These are phyloP conservation scores for Dolichoris vasculosae DNA, from an alignment of 1,140 invertebrate genomes.

Conservation along the genomic window DNA sequence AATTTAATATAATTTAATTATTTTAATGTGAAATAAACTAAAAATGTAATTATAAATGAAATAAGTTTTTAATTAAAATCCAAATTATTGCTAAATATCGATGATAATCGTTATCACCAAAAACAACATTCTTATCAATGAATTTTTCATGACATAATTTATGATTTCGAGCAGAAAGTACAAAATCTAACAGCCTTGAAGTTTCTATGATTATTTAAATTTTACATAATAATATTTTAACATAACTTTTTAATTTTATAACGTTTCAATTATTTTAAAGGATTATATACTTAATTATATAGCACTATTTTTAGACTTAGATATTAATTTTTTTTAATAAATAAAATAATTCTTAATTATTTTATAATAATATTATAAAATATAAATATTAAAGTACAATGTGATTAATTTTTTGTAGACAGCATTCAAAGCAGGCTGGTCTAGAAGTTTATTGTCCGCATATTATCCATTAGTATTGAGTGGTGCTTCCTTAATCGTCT, in stretches of 20 bases:
- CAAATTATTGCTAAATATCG: neutral
- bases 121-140: neutral
- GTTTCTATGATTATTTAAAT: too few relatives aligned
- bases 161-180: neutral
- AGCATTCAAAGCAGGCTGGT: slow-evolving; percentile 87
- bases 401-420: slow-evolving; percentile 75
- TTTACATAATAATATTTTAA: too few relatives aligned
- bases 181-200: too few relatives aligned
- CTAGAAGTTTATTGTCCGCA: slow-evolving; percentile 88
- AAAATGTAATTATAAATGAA: neutral
- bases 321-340: neutral
- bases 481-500: slow-evolving; percentile 92
- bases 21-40: neutral
- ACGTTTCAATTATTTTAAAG: too few relatives aligned
- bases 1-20: neutral
- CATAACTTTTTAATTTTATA: too few relatives aligned
- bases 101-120: neutral
- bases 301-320: neutral
- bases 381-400: neutral
- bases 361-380: neutral
- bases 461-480: slow-evolving; percentile 93
- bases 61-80: neutral
- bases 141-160: neutral
- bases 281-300: neutral
- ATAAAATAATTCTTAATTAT: neutral